These are phyloP conservation scores for Zalophus californianus DNA, from an alignment of 2,797 vertebrate species.

Conservation along the genomic window DNA sequence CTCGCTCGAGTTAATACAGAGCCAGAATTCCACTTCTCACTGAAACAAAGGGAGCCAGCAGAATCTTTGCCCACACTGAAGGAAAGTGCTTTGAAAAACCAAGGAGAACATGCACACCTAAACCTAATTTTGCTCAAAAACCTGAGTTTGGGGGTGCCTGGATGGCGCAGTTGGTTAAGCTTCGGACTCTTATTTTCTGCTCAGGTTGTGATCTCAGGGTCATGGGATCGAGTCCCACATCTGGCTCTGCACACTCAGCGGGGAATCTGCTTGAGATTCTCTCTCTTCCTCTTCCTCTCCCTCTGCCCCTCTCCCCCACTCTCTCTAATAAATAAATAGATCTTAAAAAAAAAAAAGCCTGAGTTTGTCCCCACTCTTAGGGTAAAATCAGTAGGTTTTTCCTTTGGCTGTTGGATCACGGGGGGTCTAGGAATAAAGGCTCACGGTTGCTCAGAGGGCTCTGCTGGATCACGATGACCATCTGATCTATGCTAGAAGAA, in stretches of 20 bases:
- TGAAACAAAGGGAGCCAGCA: not conserved
- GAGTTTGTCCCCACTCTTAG: not conserved
- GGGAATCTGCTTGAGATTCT: not conserved
- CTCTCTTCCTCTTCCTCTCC: not conserved
- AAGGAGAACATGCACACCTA: not conserved
- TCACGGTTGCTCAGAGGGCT: not conserved
- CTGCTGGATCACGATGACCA: not conserved
- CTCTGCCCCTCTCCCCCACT: not conserved
- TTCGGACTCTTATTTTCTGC: not conserved
- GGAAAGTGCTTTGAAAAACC: not conserved
- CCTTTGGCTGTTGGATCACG: not conserved
- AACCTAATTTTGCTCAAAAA: not conserved
- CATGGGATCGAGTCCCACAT: not conserved
- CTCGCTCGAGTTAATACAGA: not conserved
- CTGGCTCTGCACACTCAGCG: not conserved
- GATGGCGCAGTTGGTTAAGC: not conserved
- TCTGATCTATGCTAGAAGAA: not conserved
- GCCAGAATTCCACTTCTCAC: not conserved
- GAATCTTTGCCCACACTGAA: not conserved
- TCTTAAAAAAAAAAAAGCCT: not conserved
- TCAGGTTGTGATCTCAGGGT: not conserved
- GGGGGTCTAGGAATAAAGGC: not conserved
- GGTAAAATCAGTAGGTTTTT: not conserved
- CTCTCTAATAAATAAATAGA: not conserved
- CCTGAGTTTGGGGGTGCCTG: not conserved